phyloP scores from a whole-genome alignment of 2,113 vertebrate species.

The Istiophorus platypterus region DNA sequence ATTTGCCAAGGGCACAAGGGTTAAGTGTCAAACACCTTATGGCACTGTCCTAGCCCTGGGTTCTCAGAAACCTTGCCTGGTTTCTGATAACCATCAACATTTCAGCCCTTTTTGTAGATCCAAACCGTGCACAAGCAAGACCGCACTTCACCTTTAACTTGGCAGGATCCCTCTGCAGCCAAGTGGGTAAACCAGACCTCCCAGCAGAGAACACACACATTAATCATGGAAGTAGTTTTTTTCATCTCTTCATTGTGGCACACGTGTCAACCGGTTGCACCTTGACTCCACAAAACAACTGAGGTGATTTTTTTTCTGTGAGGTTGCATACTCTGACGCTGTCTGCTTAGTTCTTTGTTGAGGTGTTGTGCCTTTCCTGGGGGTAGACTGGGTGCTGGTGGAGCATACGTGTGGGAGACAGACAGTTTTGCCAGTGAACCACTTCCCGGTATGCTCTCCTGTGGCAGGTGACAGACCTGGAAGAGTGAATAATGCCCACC shows the following conservation, averaged over 20 bases:
- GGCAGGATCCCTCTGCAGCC: conserved; percentile 4
- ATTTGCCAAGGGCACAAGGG: background rate
- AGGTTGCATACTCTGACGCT: conserved; percentile 24
- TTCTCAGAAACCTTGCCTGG: conserved; percentile 19
- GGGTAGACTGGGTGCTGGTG: conserved; percentile 29
- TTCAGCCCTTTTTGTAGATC: conserved; percentile 4
- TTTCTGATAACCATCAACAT: conserved; percentile 47
- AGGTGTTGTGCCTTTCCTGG: conserved; percentile 34
- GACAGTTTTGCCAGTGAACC: conserved; percentile 49
- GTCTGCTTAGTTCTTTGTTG: conserved; percentile 35
- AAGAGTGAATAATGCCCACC: conserved; percentile 46
- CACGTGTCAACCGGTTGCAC: background rate
- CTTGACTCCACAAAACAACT: background rate
- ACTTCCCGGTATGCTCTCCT: conserved; percentile 62
- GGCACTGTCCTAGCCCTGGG: background rate
- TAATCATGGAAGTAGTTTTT: conserved; percentile 38
- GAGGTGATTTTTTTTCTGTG: background rate
- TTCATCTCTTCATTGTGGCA: conserved; percentile 38
- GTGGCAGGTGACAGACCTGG: conserved; percentile 60
- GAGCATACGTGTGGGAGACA: conserved; percentile 59
- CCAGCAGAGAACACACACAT: conserved; percentile 43
- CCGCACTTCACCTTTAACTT: conserved; percentile 38
- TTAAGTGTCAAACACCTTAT: conserved; percentile 22
- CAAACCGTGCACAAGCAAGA: conserved; percentile 13
- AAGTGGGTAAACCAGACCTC: conserved; percentile 9